A percentile compares a stretch with the other conserved stretches of the same genome.
Conservation (phyloP, 2,888 invertebrate genomes). For the Tryphoninae sp. region DNA sequence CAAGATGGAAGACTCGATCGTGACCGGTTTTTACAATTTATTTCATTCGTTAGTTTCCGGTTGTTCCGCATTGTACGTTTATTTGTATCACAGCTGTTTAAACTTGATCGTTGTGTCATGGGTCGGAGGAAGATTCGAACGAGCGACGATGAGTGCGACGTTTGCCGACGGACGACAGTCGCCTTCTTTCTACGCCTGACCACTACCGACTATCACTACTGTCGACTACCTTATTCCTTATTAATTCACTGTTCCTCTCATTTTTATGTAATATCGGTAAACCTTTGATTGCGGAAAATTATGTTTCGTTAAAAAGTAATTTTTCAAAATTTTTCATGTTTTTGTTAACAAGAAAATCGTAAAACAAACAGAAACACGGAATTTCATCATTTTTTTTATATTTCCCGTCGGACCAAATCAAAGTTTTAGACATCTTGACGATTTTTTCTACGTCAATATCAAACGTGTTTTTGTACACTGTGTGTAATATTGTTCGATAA, state of each 20-base stretch:
- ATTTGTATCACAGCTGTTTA: background rate
- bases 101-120: background rate
- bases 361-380: background rate
- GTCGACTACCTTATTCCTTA: background rate
- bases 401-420: slow-evolving; percentile 14
- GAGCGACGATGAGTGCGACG: slow-evolving; percentile 29
- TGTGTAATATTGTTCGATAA: background rate
- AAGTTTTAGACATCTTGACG: background rate
- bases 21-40: no score
- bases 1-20: no score
- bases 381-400: background rate
- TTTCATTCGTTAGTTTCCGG: no score
- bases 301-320: background rate
- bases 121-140: slow-evolving; percentile 16
- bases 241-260: background rate
- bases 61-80: background rate
- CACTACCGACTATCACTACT: slow-evolving; percentile 52
- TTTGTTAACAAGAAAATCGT: background rate
- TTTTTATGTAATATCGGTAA: background rate
- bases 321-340: background rate
- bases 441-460: background rate
- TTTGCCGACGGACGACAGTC: slow-evolving; percentile 58
- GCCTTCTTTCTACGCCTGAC: slow-evolving; percentile 51
- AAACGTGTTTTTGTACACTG: background rate
- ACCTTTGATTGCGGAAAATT: background rate